These are phyloP conservation scores for Tachina fera DNA, from an alignment of 2,888 invertebrate species.

Conservation along the genomic window DNA sequence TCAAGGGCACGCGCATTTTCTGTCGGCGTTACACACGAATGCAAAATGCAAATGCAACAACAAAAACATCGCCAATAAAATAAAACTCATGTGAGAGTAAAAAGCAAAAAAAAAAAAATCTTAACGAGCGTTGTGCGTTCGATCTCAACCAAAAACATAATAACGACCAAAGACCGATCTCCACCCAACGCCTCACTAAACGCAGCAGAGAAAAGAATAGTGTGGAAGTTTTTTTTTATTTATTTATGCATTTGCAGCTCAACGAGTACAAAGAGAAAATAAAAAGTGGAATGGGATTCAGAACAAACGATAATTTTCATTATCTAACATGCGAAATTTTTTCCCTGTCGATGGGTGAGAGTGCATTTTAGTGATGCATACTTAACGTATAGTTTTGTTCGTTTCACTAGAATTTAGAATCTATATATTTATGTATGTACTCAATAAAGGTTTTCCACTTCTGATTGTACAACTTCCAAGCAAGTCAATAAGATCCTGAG, in stretches of 20 bases:
- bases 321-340: not conserved
- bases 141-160: conserved; percentile 46
- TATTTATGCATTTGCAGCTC: not conserved
- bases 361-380: conserved; percentile 19
- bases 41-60: conserved; percentile 25
- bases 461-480: too few species aligned
- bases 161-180: not conserved
- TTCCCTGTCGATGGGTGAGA: not conserved
- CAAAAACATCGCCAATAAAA: not conserved
- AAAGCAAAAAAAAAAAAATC: not conserved
- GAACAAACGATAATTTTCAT: conserved; percentile 6
- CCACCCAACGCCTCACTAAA: conserved; percentile 20
- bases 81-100: conserved; percentile 8
- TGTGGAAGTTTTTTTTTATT: conserved; percentile 48
- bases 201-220: conserved; percentile 25
- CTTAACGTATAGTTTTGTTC: not conserved
- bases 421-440: too few species aligned
- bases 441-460: too few species aligned
- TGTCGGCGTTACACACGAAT: conserved; percentile 44
- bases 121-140: conserved; percentile 56
- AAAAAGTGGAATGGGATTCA: not conserved
- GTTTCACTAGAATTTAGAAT: not conserved
- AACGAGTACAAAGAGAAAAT: not conserved
- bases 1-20: conserved; percentile 70
- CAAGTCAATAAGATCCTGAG: too few species aligned